A percentile compares a stretch with the other conserved stretches of the same genome.
Conservation (phyloP, 2,888 invertebrate genomes). For the Pasiphila rectangulata region DNA sequence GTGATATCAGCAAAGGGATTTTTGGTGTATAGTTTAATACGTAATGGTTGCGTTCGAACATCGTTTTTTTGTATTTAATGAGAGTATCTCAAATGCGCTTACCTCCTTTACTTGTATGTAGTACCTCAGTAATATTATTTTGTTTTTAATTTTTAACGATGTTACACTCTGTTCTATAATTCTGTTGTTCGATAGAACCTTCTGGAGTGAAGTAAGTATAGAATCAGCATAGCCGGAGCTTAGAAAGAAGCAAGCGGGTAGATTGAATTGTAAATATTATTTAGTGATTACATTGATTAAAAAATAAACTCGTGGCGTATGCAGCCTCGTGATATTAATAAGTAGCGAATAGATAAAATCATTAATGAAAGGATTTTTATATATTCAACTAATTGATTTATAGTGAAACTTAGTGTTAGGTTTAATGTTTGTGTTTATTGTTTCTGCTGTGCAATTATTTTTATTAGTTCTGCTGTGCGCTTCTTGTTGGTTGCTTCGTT, state of each 20-base stretch:
- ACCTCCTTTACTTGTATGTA: slow-evolving; percentile 62
- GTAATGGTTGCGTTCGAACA: slow-evolving; percentile 41
- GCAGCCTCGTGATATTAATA: slow-evolving; percentile 79
- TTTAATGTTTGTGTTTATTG: slow-evolving; percentile 72
- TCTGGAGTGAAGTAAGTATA: slow-evolving; percentile 14
- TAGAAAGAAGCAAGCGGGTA: slow-evolving; percentile 73
- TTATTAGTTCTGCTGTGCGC: slow-evolving; percentile 62
- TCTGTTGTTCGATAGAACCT: slow-evolving; percentile 40
- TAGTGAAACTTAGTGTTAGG: slow-evolving; percentile 77
- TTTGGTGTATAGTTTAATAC: slow-evolving; percentile 40
- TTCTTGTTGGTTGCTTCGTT: slow-evolving; percentile 68
- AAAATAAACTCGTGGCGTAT: slow-evolving; percentile 69
- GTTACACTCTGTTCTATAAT: slow-evolving; percentile 55
- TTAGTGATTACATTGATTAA: slow-evolving; percentile 62
- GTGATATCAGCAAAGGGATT: slow-evolving; percentile 72
- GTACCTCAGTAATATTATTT: slow-evolving; percentile 77
- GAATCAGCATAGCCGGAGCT: slow-evolving; percentile 62
- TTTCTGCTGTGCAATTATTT: slow-evolving; percentile 78
- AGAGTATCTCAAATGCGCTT: slow-evolving; percentile 49
- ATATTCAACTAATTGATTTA: slow-evolving; percentile 80
- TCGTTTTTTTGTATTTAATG: slow-evolving; percentile 32
- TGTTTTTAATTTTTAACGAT: slow-evolving; percentile 72
- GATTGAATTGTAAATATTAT: slow-evolving; percentile 76
- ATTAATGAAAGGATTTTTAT: slow-evolving; percentile 79
- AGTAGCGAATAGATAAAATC: slow-evolving; percentile 79